Evolutionary conservation across 2,113 vertebrate species (phyloP).

Genomic region (Archilochus colubris): DNA sequence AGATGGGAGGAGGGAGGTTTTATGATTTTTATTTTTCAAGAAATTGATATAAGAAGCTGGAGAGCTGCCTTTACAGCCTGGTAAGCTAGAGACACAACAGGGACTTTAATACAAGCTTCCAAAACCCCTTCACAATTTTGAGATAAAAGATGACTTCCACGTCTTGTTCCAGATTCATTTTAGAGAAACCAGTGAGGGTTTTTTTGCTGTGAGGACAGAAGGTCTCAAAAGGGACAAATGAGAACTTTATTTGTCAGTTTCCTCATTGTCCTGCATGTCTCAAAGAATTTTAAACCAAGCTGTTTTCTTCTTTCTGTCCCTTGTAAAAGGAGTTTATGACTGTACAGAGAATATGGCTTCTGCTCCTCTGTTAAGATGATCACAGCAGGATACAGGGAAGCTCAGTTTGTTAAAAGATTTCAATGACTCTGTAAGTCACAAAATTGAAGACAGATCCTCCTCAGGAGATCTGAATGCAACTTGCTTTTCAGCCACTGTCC

Average conservation of each 20-base stretch:
- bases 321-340: background rate
- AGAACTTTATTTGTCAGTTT: background rate
- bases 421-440: background rate
- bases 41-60: background rate
- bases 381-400: background rate
- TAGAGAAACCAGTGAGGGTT: fast-evolving
- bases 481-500: background rate
- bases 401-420: background rate
- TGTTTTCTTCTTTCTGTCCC: background rate
- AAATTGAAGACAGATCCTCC: background rate
- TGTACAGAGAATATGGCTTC: background rate
- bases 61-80: background rate
- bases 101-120: background rate
- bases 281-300: background rate
- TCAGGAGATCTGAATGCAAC: background rate
- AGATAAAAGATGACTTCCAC: background rate
- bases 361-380: background rate
- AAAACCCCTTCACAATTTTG: background rate
- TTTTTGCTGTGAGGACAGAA: background rate
- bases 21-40: background rate
- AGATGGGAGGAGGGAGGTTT: background rate
- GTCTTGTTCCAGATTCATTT: background rate
- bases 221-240: background rate
- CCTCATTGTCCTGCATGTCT: background rate
- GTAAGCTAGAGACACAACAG: background rate